Conservation (phyloP, 2,888 invertebrate genomes). For the Bombylius major region DNA sequence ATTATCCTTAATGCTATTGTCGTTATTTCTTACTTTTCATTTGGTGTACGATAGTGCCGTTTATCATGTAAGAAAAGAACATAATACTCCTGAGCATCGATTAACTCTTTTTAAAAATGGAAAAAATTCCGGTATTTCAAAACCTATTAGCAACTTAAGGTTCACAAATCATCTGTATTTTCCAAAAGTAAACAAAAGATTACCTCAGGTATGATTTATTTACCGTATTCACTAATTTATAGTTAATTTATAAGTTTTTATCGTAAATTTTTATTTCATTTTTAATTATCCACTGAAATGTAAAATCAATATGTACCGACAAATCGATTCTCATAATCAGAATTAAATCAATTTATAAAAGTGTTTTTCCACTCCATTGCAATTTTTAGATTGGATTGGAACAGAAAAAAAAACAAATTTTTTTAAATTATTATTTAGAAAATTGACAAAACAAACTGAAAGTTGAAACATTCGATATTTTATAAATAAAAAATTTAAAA, state of each 20-base stretch:
- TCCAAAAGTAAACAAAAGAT: slow-evolving; percentile 47
- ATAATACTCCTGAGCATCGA: slow-evolving; percentile 45
- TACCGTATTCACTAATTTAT: no score
- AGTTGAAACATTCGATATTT: no score
- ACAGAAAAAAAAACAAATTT: background rate
- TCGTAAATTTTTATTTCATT: no score
- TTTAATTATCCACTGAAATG: no score
- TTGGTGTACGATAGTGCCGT: slow-evolving; percentile 75
- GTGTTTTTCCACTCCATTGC: no score
- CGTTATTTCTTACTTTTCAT: slow-evolving; percentile 73
- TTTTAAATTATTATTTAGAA: no score
- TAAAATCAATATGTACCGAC: no score
- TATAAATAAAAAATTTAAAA: background rate
- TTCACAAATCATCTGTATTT: slow-evolving; percentile 44
- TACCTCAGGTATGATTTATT: slow-evolving; percentile 42
- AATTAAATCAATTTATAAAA: background rate
- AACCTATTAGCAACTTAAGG: slow-evolving; percentile 36
- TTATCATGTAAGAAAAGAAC: slow-evolving; percentile 61
- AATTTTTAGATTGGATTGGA: no score
- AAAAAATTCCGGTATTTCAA: slow-evolving; percentile 24
- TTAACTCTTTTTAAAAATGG: slow-evolving; percentile 28
- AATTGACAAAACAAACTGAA: no score
- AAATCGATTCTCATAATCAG: no score
- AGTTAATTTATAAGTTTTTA: no score
- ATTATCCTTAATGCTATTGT: slow-evolving; percentile 65